Evolutionary conservation across 1,140 invertebrate species (phyloP), one percentile per base, ranked within the genome.

Genomic region (silkworm (Bombyx mori)): DNA sequence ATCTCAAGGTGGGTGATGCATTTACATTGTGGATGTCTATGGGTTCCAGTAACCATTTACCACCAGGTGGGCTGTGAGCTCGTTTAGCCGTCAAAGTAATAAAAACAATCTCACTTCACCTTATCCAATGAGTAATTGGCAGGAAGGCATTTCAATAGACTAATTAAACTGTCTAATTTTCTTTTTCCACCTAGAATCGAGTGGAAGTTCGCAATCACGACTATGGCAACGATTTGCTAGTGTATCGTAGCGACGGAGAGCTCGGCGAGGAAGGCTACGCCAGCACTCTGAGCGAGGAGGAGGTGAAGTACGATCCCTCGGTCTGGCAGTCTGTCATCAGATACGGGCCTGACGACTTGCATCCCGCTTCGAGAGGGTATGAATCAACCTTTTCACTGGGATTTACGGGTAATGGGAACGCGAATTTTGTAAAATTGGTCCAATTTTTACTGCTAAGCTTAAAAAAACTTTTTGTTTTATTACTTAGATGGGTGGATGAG

Each of bases 271-370:
- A 92, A 67, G 91, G 91, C 44, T 92, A 91, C 69, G 91, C 90
- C 61, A 90, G 89, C 62, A 75, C 80, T 35, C 89, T 90, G 54
- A 92, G 91, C 69, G 92, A 92, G 69, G 92, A 92, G 71, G 92
- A 93, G 66, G 78, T 86, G 10, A 88, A 88, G 61, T 88, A 88
- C 77, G 91, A 87, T 76, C 91, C 89, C 54, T 89, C 88, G 3
- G 91, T 90, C 6, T 93, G 92, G 91, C 89, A 91, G 60, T 90
- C 89, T 7, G 90, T 92, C 47, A 91, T 92, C 63, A 89, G 91
- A 62, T 86, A 86, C 59, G 80, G 81, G 6, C 90, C 91, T 6
- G 79, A 82, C 56, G 75, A 84, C 43, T 57, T 78, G 52, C 73
- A 82, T 50, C 86, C 89, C 26, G 89, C 89, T 6, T 76, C 82